Percentiles rank a stretch among this genome's conserved stretches.
These are phyloP conservation scores for Tamandua tetradactyla DNA, from an alignment of 2,797 vertebrate genomes.

Conservation along the genomic window DNA sequence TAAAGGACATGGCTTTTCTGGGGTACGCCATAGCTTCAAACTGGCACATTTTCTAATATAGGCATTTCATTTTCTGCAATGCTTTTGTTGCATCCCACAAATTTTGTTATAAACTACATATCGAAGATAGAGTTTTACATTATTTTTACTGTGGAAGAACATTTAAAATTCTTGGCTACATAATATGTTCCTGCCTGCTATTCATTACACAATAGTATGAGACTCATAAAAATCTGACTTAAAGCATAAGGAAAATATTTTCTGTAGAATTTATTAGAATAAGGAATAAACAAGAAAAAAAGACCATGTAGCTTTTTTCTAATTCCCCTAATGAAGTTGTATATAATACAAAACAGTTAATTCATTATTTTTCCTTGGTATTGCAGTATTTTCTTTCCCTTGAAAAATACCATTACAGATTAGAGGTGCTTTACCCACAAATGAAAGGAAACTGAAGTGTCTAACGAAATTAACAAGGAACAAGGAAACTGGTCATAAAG, in stretches of 20 bases:
- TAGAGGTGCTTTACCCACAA: not conserved
- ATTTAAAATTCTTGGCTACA: not conserved
- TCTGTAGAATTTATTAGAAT: conserved; percentile 33
- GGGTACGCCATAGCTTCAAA: no score
- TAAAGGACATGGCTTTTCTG: no score
- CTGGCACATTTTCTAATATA: no score
- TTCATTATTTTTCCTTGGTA: not conserved
- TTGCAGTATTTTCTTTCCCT: not conserved
- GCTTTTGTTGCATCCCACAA: not conserved
- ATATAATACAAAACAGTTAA: conserved; percentile 6
- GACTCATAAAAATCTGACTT: conserved; percentile 36
- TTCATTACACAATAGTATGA: not conserved
- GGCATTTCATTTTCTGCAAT: not conserved
- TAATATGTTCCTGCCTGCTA: not conserved
- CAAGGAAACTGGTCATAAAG: not conserved
- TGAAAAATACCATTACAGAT: not conserved
- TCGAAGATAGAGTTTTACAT: not conserved
- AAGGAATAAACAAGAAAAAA: not conserved
- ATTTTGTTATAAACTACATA: not conserved
- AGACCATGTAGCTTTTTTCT: not conserved
- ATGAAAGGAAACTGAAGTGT: not conserved
- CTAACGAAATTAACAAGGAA: not conserved
- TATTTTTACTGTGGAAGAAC: not conserved
- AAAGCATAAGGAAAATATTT: conserved; percentile 41
- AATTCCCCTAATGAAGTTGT: not conserved